A percentile compares a stretch with the other conserved stretches of the same genome.
Conservation (phyloP, 2,113 vertebrate species). For the Tachysurus vachellii region DNA sequence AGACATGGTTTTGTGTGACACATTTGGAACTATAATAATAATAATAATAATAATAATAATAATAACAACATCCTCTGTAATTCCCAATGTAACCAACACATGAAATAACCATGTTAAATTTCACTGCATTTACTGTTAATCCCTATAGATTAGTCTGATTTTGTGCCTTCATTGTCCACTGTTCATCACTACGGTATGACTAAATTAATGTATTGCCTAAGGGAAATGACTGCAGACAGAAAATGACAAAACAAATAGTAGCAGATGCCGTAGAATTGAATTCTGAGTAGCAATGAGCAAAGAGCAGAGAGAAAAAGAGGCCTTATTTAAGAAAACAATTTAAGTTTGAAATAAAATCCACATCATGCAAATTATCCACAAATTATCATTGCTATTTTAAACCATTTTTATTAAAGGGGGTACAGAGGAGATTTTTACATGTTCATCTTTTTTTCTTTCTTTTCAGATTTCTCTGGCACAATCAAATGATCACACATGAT, state of each 20-base stretch:
- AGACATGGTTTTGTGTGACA: slow-evolving; percentile 17
- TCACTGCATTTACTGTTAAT: not conserved
- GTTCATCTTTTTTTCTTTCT: too few relatives aligned
- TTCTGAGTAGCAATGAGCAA: not conserved
- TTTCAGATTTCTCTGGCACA: not conserved
- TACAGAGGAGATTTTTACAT: not conserved
- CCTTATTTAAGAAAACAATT: not conserved
- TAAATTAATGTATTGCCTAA: not conserved
- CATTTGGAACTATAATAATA: slow-evolving; percentile 42
- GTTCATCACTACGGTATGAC: not conserved
- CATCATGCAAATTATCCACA: not conserved
- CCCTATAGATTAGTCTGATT: not conserved
- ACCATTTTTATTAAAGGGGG: too few relatives aligned
- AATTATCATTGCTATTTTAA: too few relatives aligned
- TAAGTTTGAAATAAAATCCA: not conserved
- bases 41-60: slow-evolving; percentile 16
- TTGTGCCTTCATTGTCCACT: not conserved
- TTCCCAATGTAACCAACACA: slow-evolving; percentile 46
- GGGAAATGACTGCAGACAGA: not conserved
- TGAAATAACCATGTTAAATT: slow-evolving; percentile 60
- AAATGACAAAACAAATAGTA: not conserved
- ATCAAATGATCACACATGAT: not conserved
- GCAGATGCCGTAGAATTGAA: not conserved
- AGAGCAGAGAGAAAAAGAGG: not conserved
- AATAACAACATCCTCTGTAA: slow-evolving; percentile 45